Percentiles rank a stretch among this genome's conserved stretches.
Evolutionary conservation across 1,140 invertebrate genomes (phyloP).

Genomic region (Zaprionus tsacasi): DNA sequence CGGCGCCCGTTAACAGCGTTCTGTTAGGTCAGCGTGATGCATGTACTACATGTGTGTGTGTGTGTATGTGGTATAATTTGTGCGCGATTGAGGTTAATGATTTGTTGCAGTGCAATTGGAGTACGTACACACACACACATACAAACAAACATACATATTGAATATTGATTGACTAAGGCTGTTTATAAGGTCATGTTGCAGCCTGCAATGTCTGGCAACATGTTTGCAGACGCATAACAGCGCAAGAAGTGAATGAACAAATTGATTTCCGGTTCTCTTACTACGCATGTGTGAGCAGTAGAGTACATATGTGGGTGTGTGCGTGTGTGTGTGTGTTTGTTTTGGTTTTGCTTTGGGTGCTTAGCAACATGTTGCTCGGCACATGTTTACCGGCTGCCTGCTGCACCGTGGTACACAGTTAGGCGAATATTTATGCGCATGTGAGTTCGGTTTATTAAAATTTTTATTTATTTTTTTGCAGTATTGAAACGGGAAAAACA

Average conservation of each 20-base stretch:
- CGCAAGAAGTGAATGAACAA: conserved; percentile 13
- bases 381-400: conserved; percentile 8
- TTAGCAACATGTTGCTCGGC: conserved; percentile 34
- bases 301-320: background rate
- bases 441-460: background rate
- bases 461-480: conserved; percentile 22
- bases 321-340: conserved; percentile 17
- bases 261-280: background rate
- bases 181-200: conserved; percentile 21
- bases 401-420: conserved; percentile 22
- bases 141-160: background rate
- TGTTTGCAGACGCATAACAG: conserved; percentile 25
- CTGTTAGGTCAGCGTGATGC: conserved; percentile 5
- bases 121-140: background rate
- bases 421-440: conserved; percentile 30
- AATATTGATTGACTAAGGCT: conserved; percentile 1
- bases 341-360: background rate
- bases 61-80: background rate
- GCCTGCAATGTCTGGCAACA: conserved; percentile 14
- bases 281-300: conserved; percentile 9
- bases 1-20: conserved; percentile 4
- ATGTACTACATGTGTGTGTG: background rate
- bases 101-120: background rate
- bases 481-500: conserved; percentile 12
- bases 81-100: background rate